A percentile compares a stretch with the other conserved stretches of the same genome.
These are phyloP conservation scores for Coptotermes formosanus DNA, from an alignment of 1,140 invertebrate species.

Conservation along the genomic window DNA sequence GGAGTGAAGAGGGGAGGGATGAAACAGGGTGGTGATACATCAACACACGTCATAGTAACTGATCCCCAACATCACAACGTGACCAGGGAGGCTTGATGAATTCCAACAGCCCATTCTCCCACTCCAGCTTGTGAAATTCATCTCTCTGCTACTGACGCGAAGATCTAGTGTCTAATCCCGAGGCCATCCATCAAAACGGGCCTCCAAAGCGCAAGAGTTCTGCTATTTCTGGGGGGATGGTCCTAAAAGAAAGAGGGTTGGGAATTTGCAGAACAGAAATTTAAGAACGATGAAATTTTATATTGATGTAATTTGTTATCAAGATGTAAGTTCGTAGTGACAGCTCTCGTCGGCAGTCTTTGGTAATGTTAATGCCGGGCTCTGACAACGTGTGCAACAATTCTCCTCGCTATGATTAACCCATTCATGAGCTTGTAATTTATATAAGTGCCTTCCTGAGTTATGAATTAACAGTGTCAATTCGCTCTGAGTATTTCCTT, in stretches of 20 bases:
- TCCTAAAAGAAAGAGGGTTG: slow-evolving; percentile 2
- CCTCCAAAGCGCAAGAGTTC: neutral
- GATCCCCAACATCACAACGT: slow-evolving; percentile 29
- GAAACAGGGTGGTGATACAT: slow-evolving; percentile 27
- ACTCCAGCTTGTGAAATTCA: slow-evolving; percentile 25
- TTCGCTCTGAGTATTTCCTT: no score
- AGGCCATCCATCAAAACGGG: slow-evolving; percentile 27
- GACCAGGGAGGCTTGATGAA: slow-evolving; percentile 26
- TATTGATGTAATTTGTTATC: slow-evolving; percentile 13
- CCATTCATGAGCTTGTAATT: no score
- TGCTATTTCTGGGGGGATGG: neutral
- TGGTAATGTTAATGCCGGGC: no score
- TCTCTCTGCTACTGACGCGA: slow-evolving; percentile 20
- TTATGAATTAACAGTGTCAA: no score
- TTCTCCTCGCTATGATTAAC: no score
- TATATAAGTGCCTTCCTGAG: no score
- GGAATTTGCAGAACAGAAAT: neutral
- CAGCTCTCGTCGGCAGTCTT: neutral
- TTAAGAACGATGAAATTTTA: slow-evolving; percentile 10
- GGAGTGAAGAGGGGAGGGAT: neutral
- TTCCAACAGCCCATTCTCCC: slow-evolving; percentile 21
- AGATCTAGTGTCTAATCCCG: slow-evolving; percentile 28
- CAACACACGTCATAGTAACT: slow-evolving; percentile 27
- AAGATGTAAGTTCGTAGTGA: neutral
- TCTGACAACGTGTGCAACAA: no score